Evolutionary conservation across 2,113 vertebrate species (phyloP), one percentile per base, ranked within the genome.

Genomic region (Mola mola): DNA sequence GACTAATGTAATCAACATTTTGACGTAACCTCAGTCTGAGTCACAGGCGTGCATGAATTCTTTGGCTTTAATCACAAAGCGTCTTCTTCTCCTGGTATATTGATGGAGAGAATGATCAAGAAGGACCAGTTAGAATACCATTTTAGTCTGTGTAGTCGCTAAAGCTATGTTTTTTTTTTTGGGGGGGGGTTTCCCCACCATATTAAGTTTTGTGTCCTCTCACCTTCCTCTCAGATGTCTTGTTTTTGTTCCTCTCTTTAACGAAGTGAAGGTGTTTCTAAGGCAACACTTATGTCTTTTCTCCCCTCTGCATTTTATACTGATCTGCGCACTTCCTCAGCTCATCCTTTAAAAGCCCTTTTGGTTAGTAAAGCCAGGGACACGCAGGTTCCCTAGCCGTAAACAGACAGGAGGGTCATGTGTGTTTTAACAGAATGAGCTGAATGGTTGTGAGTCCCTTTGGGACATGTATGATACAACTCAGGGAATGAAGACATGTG

Each of bases 221-320:
- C 37, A 42, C 25, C 17, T 66, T 58, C n/a, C 15, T 53, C 26
- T 56, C 10, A 48, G 63, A 12, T 67, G 20, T 4, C 8, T 42
- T 34, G 17, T 29, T 37, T 33, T n/a, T 13, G 13, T 46, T 20
- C 43, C 1, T 28, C 20, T 16, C 8, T 17, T 66, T 41, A 25
- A 20, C 37, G 37, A 12, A 38, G 44, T 31, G 44, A 65, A 57
- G 8, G 10, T 16, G 66, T 82, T 79, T 4, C 70, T 47, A 53
- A 36, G 55, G 46, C 11, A 73, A 68, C 61, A 24, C 55, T 46
- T 71, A 7, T 68, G 8, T 50, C 43, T 63, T 53, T 55, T 26
- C 26, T 9, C 8, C 52, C 26, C 37, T n/a, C 3, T 29, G 19
- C 40, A n/a, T n/a, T 33, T 55, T 25, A 41, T 17, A 38, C 44